Conservation (phyloP, 2,888 invertebrate species). For the Zhengitettix transpicula region DNA sequence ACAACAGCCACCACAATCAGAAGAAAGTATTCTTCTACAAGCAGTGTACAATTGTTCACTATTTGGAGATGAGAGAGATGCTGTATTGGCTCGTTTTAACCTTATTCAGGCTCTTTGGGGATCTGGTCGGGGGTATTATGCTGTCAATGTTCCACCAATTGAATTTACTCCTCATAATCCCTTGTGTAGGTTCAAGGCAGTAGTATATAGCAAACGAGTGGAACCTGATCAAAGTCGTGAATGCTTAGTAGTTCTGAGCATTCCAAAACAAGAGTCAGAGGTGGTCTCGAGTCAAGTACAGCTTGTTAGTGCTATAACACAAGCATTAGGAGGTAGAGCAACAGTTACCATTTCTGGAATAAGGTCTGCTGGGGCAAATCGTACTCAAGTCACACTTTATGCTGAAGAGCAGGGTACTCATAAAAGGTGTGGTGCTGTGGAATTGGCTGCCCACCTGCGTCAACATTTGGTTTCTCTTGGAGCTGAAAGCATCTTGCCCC, state of each 20-base stretch:
- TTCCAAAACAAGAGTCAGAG: conserved; percentile 68
- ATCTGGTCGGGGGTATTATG: conserved; percentile 64
- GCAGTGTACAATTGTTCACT: conserved; percentile 64
- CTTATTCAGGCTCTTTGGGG: conserved; percentile 83
- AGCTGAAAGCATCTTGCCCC: not conserved
- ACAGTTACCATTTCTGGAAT: not conserved
- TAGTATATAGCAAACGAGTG: conserved; percentile 77
- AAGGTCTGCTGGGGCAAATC: not conserved
- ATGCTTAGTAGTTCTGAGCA: conserved; percentile 71
- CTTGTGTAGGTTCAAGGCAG: conserved; percentile 84
- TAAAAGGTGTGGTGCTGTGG: not conserved
- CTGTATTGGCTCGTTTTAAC: conserved; percentile 87
- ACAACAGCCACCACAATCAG: conserved; percentile 16
- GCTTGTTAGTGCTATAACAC: not conserved
- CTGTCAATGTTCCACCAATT: conserved; percentile 56
- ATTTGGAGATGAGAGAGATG: conserved; percentile 90
- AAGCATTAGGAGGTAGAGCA: not conserved
- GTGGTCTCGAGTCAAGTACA: conserved; percentile 27
- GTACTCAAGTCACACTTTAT: not conserved
- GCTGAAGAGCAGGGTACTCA: not conserved
- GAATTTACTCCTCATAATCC: conserved; percentile 80
- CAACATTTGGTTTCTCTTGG: not conserved
- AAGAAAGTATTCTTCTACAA: conserved; percentile 49
- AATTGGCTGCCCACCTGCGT: not conserved
- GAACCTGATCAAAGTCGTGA: conserved; percentile 79